These are phyloP conservation scores for Megaceryle maxima DNA, from an alignment of 2,113 vertebrate genomes.

Conservation along the genomic window DNA sequence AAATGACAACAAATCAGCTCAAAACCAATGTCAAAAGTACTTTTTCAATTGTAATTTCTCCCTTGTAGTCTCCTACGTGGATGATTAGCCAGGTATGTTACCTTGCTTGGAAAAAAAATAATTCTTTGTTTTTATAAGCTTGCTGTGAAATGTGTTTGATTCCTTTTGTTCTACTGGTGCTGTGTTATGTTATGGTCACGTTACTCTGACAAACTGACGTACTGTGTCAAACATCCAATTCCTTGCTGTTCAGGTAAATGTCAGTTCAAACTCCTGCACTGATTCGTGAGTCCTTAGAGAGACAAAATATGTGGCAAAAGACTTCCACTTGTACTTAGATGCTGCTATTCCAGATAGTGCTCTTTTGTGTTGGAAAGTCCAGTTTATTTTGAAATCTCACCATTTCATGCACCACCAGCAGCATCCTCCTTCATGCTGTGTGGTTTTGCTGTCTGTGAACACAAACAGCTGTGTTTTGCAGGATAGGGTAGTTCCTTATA, in stretches of 20 bases:
- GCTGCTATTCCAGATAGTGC: not conserved
- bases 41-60: not conserved
- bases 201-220: not conserved
- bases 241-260: not conserved
- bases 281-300: not conserved
- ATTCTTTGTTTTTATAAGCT: not conserved
- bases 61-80: not conserved
- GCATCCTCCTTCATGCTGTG: not conserved
- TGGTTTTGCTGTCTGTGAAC: not conserved
- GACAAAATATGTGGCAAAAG: not conserved
- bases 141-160: not conserved
- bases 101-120: not conserved
- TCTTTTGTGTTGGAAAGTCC: not conserved
- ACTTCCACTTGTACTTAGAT: not conserved
- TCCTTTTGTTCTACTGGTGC: not conserved
- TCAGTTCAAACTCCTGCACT: not conserved
- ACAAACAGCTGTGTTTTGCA: not conserved
- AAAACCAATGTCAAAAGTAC: not conserved
- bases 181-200: not conserved
- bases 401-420: not conserved
- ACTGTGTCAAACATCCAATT: not conserved
- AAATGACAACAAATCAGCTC: not conserved
- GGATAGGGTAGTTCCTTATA: not conserved
- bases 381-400: not conserved
- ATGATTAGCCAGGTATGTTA: not conserved